These are phyloP conservation scores for Taxidea taxus DNA, from an alignment of 2,113 vertebrate species.

Conservation along the genomic window DNA sequence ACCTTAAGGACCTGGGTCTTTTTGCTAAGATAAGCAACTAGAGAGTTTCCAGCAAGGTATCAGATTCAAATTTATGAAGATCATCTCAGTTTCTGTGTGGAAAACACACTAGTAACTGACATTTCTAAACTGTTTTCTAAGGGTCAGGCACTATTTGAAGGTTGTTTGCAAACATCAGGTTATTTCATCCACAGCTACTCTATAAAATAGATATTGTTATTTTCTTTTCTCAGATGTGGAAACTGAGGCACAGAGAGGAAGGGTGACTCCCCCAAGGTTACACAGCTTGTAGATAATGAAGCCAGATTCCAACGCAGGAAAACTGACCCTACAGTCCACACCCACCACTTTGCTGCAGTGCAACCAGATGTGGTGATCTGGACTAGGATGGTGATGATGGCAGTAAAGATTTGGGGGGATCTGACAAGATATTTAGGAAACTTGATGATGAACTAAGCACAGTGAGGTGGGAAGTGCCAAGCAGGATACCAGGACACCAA, in stretches of 20 bases:
- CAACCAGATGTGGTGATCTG: not conserved
- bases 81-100: not conserved
- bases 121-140: constrained; percentile 24
- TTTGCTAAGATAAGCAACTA: not conserved
- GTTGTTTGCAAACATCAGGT: not conserved
- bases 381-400: not conserved
- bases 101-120: not conserved
- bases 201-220: not conserved
- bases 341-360: not conserved
- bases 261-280: not conserved
- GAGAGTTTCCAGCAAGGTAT: not conserved
- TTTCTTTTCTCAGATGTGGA: not conserved
- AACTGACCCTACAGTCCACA: not conserved
- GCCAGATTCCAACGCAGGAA: not conserved
- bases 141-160: not conserved
- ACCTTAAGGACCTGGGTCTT: not conserved
- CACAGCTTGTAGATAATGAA: not conserved
- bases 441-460: not conserved
- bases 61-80: not conserved
- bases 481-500: not conserved
- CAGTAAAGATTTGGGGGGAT: not conserved
- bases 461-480: not conserved
- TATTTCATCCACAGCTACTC: not conserved
- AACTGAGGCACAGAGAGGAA: not conserved
- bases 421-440: not conserved